These are phyloP conservation scores for Eurytoma adleriae DNA, from an alignment of 2,888 invertebrate species.

Conservation along the genomic window DNA sequence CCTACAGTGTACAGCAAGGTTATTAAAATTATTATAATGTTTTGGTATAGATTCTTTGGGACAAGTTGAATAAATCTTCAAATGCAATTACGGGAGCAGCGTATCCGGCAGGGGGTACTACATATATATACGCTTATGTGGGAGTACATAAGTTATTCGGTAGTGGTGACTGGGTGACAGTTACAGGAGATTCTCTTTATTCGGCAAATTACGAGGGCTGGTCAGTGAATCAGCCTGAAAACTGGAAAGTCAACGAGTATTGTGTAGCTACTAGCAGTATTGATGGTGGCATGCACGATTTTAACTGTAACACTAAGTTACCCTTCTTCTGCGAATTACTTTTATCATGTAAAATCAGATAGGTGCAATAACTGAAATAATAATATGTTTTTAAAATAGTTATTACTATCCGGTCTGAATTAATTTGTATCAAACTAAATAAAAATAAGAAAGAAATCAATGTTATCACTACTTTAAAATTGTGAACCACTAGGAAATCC, in stretches of 20 bases:
- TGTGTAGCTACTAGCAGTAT: slow-evolving; percentile 61
- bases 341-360: background rate
- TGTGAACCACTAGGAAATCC: no score
- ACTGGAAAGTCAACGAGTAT: slow-evolving; percentile 61
- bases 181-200: slow-evolving; percentile 62
- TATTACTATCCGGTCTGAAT: no score
- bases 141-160: slow-evolving; percentile 63
- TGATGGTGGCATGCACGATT: slow-evolving; percentile 64
- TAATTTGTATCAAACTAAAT: no score
- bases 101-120: background rate
- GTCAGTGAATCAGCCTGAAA: slow-evolving; percentile 64
- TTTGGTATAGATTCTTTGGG: no score
- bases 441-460: no score
- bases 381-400: no score
- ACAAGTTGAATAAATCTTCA: background rate
- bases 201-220: slow-evolving; percentile 62
- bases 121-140: slow-evolving; percentile 60
- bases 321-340: slow-evolving; percentile 64
- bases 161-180: slow-evolving; percentile 64
- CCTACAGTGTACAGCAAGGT: no score
- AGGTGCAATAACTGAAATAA: no score
- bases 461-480: no score
- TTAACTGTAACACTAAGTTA: slow-evolving; percentile 60
- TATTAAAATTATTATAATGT: no score
- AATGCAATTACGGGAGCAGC: background rate